Conservation (phyloP, 2,113 vertebrate genomes). For the Hymenochirus boettgeri region DNA sequence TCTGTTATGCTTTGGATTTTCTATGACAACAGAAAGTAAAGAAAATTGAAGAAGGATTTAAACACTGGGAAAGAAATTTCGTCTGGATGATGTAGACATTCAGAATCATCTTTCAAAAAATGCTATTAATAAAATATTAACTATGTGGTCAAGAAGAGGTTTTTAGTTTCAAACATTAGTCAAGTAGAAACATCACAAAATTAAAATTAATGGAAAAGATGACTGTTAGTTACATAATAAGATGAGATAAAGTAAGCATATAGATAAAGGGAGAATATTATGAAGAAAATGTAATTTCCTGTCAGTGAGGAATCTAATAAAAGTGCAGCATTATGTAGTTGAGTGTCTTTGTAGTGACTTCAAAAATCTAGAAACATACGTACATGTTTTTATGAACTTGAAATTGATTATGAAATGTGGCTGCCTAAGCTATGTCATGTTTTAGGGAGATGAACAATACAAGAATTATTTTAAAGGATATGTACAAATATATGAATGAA, state of each 20-base stretch:
- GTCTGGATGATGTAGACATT: not conserved
- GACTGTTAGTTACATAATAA: not conserved
- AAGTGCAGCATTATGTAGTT: too few relatives aligned
- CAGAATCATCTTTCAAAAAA: not conserved
- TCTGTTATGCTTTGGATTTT: not conserved
- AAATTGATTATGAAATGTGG: too few relatives aligned
- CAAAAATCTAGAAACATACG: too few relatives aligned
- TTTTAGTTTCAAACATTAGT: not conserved
- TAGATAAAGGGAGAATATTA: not conserved
- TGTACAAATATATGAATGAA: too few relatives aligned
- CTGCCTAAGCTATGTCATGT: too few relatives aligned
- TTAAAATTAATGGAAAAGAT: not conserved
- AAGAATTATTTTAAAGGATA: too few relatives aligned
- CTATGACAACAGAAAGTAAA: not conserved
- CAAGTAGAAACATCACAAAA: not conserved
- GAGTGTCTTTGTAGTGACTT: too few relatives aligned
- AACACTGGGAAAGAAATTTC: not conserved
- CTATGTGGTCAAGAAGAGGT: not conserved
- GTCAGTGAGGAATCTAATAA: too few relatives aligned
- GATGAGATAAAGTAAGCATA: not conserved
- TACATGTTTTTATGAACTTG: too few relatives aligned
- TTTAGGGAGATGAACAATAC: too few relatives aligned
- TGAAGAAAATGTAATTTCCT: too few relatives aligned
- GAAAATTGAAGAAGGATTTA: not conserved
- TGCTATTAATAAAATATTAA: slow-evolving; percentile 4